Conservation (phyloP, 1,140 invertebrate species). For the Nylanderia fulva region DNA sequence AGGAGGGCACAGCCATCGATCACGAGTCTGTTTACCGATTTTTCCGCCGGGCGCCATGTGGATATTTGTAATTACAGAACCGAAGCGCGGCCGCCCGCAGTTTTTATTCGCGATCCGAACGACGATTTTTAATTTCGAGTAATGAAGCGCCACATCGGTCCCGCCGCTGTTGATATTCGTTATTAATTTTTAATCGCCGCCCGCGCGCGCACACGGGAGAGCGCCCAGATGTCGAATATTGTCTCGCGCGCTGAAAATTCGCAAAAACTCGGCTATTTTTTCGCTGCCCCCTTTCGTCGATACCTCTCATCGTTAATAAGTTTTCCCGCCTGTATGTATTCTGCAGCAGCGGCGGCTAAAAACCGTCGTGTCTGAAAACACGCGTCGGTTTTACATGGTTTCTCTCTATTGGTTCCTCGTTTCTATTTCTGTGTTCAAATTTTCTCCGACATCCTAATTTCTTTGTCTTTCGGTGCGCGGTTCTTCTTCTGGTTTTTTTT, state of each 20-base stretch:
- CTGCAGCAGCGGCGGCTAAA: too few relatives aligned
- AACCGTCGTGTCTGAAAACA: neutral
- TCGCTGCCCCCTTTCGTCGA: slow-evolving; percentile 21
- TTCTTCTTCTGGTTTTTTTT: too few relatives aligned
- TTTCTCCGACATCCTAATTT: neutral
- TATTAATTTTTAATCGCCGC: slow-evolving; percentile 84
- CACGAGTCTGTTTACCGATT: slow-evolving; percentile 78
- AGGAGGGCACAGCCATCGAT: slow-evolving; percentile 73
- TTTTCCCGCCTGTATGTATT: neutral
- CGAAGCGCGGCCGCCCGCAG: slow-evolving; percentile 69
- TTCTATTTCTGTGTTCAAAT: neutral
- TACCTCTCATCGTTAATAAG: slow-evolving; percentile 40
- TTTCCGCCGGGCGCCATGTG: slow-evolving; percentile 74
- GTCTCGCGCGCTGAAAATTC: slow-evolving; percentile 74
- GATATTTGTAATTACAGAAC: slow-evolving; percentile 84
- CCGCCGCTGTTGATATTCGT: slow-evolving; percentile 82
- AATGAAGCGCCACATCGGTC: slow-evolving; percentile 78
- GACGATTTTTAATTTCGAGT: slow-evolving; percentile 83
- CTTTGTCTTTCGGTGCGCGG: neutral
- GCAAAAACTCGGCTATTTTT: slow-evolving; percentile 63
- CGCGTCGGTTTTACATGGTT: neutral
- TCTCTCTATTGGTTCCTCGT: neutral
- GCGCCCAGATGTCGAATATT: slow-evolving; percentile 74
- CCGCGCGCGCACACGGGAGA: slow-evolving; percentile 43
- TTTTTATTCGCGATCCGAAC: slow-evolving; percentile 80